These are phyloP conservation scores for zebrafish (Danio rerio) DNA, from an alignment of 2,113 vertebrate species.

Conservation along the genomic window GRCz12tu NC_133190.1:38317501-38318000, in stretches of 20 bases:
- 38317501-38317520: slow-evolving; percentile 76
- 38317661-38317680: slow-evolving; percentile 47
- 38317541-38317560: slow-evolving; percentile 64
- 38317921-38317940: too few species aligned
- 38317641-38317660: slow-evolving; percentile 52
- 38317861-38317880: too few species aligned
- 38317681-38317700: slow-evolving; percentile 47
- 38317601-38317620: slow-evolving; percentile 66
- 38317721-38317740: slow-evolving; percentile 35
- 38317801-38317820: too few species aligned
- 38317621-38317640: slow-evolving; percentile 58
- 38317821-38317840: too few species aligned
- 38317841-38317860: too few species aligned
- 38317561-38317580: slow-evolving; percentile 67
- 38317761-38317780: background rate
- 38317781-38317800: too few species aligned
- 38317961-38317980: too few species aligned
- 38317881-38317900: too few species aligned
- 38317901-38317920: too few species aligned
- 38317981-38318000: too few species aligned
- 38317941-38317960: too few species aligned
- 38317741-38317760: background rate
- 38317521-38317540: slow-evolving; percentile 64
- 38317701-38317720: slow-evolving; percentile 73
- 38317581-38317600: slow-evolving; percentile 52